Conservation (phyloP, 2,888 invertebrate species). For the Thysanoteuthis rhombus region DNA sequence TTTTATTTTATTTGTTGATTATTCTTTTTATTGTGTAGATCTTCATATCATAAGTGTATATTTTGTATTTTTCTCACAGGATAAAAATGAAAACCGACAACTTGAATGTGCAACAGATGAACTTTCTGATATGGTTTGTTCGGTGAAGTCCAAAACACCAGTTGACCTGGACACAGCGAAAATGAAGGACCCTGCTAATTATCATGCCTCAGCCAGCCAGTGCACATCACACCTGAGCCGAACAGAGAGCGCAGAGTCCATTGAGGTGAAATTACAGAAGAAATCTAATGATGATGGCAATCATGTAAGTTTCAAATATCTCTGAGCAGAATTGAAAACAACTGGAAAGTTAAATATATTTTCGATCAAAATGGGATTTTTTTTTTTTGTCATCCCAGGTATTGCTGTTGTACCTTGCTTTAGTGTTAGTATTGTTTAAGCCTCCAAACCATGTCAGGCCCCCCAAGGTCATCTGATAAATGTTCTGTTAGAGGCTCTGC, state of each 20-base stretch:
- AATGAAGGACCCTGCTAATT: constrained; percentile 22
- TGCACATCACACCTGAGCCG: constrained; percentile 17
- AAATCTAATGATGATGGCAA: neutral
- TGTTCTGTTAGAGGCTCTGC: no score
- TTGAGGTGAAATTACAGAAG: neutral
- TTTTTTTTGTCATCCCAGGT: no score
- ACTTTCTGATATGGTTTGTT: constrained; percentile 29
- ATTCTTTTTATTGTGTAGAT: no score
- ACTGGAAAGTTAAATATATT: no score
- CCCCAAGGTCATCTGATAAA: no score
- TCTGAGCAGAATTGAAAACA: no score
- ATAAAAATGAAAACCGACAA: constrained; percentile 23
- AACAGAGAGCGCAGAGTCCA: neutral
- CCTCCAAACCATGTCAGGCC: no score
- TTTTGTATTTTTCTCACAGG: neutral
- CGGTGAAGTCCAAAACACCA: constrained; percentile 24
- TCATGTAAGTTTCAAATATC: neutral
- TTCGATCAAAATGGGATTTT: no score
- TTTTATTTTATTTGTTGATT: no score
- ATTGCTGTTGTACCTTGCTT: no score
- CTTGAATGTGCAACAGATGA: neutral
- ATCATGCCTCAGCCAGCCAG: constrained; percentile 13
- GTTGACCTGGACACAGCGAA: constrained; percentile 24
- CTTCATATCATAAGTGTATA: no score
- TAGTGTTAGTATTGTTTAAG: no score